Evolutionary conservation across 1,140 invertebrate genomes (phyloP).

Genomic region (Zaprionus lachaisei): DNA sequence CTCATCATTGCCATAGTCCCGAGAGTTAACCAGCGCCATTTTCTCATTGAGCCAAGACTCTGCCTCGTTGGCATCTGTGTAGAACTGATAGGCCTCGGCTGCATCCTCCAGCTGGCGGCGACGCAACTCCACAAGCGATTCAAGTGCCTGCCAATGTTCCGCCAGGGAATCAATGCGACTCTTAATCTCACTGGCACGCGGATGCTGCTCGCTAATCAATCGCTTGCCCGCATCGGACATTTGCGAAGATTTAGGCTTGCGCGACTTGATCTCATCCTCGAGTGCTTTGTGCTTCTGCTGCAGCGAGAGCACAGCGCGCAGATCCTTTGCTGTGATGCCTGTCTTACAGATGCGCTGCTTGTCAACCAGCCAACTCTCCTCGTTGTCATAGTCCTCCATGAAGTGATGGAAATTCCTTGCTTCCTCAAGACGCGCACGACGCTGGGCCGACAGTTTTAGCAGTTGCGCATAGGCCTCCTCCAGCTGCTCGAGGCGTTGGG

Average conservation of each 20-base stretch:
- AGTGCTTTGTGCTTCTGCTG: constrained; percentile 98
- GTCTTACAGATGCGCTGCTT: constrained; percentile 96
- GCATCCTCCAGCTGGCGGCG: constrained; percentile 96
- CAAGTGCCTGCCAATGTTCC: constrained; percentile 93
- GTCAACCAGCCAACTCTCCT: constrained; percentile 96
- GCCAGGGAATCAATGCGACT: constrained; percentile 92
- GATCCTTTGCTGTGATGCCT: constrained; percentile 96
- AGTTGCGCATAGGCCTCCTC: constrained; percentile 91
- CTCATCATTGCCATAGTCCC: constrained; percentile 95
- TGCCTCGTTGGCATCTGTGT: constrained; percentile 98
- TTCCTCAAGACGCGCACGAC: constrained; percentile 94
- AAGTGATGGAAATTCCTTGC: constrained; percentile 98
- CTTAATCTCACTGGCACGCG: constrained; percentile 91
- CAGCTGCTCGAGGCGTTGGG: constrained; percentile 89
- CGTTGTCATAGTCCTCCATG: constrained; percentile 96
- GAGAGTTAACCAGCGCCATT: constrained; percentile 93
- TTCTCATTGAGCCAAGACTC: constrained; percentile 99
- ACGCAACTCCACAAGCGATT: constrained; percentile 92
- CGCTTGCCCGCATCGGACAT: constrained; percentile 90
- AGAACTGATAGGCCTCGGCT: constrained; percentile 97
- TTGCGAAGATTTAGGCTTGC: constrained; percentile 92
- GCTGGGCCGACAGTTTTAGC: constrained; percentile 87
- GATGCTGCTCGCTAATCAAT: constrained; percentile 91
- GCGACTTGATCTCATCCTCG: constrained; percentile 95
- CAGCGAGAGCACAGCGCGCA: constrained; percentile 94